These are phyloP conservation scores for Agrotis exclamationis DNA, from an alignment of 2,888 invertebrate species.

Conservation along the genomic window DNA sequence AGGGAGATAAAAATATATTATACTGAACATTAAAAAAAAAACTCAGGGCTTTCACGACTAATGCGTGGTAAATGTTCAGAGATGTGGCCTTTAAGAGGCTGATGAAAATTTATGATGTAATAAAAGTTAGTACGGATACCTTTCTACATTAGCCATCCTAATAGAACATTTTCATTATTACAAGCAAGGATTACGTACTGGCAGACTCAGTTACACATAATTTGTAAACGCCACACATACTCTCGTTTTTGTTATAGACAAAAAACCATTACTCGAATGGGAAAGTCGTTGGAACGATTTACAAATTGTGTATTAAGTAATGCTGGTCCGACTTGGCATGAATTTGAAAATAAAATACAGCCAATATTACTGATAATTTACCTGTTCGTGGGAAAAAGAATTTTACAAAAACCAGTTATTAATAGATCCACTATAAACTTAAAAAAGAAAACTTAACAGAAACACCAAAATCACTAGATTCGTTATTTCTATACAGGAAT, in stretches of 20 bases:
- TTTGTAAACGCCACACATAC: not conserved
- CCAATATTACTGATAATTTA: too few species aligned
- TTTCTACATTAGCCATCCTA: constrained; percentile 1
- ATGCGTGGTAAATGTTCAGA: constrained; percentile 4
- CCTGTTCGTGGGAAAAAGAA: too few species aligned
- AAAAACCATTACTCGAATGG: too few species aligned
- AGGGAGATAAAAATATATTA: not conserved
- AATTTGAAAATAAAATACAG: too few species aligned
- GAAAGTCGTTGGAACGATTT: too few species aligned
- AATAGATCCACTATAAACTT: too few species aligned
- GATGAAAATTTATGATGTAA: constrained; percentile 31
- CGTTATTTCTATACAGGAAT: too few species aligned
- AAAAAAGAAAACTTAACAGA: too few species aligned
- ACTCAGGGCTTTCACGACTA: not conserved
- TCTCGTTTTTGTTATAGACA: too few species aligned
- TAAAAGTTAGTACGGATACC: not conserved
- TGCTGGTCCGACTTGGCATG: not conserved
- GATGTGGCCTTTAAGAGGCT: not conserved
- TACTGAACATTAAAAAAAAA: not conserved
- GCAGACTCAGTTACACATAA: not conserved
- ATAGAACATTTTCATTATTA: constrained; percentile 15
- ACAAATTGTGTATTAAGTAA: not conserved
- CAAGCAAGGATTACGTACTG: not conserved
- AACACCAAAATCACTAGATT: not conserved
- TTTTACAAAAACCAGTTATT: too few species aligned